These are phyloP conservation scores for Carcina quercana DNA, from an alignment of 2,888 invertebrate genomes.

Conservation along the genomic window DNA sequence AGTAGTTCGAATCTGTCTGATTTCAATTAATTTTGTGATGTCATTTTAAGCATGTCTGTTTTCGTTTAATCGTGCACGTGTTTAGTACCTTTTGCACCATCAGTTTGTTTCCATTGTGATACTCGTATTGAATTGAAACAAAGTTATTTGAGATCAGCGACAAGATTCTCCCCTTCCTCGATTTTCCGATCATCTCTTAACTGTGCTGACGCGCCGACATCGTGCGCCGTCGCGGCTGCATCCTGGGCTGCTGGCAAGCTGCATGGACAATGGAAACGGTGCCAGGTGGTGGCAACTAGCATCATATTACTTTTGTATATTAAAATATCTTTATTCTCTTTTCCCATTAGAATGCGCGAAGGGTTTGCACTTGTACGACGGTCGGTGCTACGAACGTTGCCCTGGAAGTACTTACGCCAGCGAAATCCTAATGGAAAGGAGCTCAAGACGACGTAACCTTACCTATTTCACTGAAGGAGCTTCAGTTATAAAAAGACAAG, in stretches of 20 bases:
- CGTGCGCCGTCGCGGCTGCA: constrained; percentile 43
- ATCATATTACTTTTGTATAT: constrained; percentile 37
- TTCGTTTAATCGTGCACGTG: constrained; percentile 1
- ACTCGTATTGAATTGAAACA: constrained; percentile 20
- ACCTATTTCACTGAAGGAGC: constrained; percentile 40
- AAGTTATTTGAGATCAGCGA: constrained; percentile 72
- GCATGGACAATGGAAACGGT: constrained; percentile 64
- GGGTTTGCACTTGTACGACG: constrained; percentile 75
- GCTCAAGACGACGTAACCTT: constrained; percentile 57
- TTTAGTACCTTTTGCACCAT: constrained; percentile 14
- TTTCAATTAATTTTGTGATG: constrained; percentile 70
- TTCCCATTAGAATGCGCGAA: constrained; percentile 79
- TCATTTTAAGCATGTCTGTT: constrained; percentile 36
- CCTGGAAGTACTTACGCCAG: constrained; percentile 68
- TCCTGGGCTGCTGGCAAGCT: constrained; percentile 50
- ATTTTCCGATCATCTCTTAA: background rate
- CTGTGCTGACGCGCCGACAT: constrained; percentile 32
- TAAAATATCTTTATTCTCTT: constrained; percentile 54
- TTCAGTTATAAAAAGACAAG: constrained; percentile 43
- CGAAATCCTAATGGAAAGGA: constrained; percentile 47
- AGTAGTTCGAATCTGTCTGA: constrained; percentile 30
- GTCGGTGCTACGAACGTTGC: constrained; percentile 75
- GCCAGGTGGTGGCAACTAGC: constrained; percentile 60
- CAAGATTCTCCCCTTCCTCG: constrained; percentile 52
- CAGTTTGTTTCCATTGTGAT: constrained; percentile 15